Evolutionary conservation across 2,113 vertebrate species (phyloP), one percentile per base, ranked within the genome.

Genomic region (Aptenodytes forsteri): DNA sequence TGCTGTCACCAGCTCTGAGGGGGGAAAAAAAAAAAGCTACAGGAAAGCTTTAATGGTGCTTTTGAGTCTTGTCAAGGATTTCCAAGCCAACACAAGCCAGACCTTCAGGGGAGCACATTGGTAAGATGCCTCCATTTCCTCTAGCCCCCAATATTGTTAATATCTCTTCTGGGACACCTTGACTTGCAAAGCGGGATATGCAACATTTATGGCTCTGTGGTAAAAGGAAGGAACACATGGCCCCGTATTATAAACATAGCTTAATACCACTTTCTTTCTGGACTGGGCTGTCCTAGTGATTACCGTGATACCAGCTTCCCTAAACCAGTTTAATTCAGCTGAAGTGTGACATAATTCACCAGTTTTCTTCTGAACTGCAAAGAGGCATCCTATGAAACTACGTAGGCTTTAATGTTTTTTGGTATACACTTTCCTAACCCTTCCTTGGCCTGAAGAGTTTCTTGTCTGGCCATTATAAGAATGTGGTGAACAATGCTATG

Each of bases 41-140:
- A 87, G 52, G 64, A 90, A 86, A 59, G 4, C 27, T 91, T 95
- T 97, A 91, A 88, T 55, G 29, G 54, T 90, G 11, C 93, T 93
- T 95, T 87, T 70, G 95, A 93, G 93, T 50, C 83, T 82, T 50
- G 77, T 87, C 83, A 96, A 91, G 73, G 64, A 86, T 93, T 96
- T 97, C 76, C 75, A 83, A 94, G 67, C 47, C 86, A 93, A 73
- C 71, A 90, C 17, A 65, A 64, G 59, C 46, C 87, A 94, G 93
- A 89, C 56, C 13, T 82, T 62, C 71, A 22, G 19, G 80, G 47
- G 84, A 88, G 64, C 29, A 64, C 40, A 38, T 4, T 54, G 81
- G 49, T 95, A 93, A 94, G 93, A 91, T 96, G 73, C 84, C 76
- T 94, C 91, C 89, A 89, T 96, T 96, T 96, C 89, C 95, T 96